Evolutionary conservation across 2,888 invertebrate genomes (phyloP).

Genomic region (Baronia brevicornis): DNA sequence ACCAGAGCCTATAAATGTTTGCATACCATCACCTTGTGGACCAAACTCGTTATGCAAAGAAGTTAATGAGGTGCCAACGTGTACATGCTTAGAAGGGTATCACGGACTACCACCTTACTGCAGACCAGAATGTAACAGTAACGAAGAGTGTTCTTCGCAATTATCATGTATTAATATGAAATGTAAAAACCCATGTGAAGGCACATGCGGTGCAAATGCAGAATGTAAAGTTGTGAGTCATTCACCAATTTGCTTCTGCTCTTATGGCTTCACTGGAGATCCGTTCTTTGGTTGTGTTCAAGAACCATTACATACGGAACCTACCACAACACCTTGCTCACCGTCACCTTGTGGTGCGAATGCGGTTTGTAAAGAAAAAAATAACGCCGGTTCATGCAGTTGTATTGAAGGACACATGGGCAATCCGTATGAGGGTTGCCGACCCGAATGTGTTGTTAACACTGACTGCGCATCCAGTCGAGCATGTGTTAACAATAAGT

Average conservation of each 20-base stretch:
- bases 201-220: slow-evolving; percentile 82
- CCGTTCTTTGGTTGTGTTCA: slow-evolving; percentile 80
- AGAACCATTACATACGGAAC: slow-evolving; percentile 43
- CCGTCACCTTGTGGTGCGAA: slow-evolving; percentile 79
- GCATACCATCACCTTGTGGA: slow-evolving; percentile 87
- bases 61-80: slow-evolving; percentile 81
- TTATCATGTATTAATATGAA: slow-evolving; percentile 85
- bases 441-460: slow-evolving; percentile 83
- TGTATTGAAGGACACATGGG: slow-evolving; percentile 84
- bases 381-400: slow-evolving; percentile 79
- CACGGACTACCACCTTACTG: slow-evolving; percentile 85
- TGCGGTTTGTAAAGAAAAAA: slow-evolving; percentile 77
- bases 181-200: slow-evolving; percentile 85
- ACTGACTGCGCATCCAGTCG: slow-evolving; percentile 82
- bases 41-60: slow-evolving; percentile 83
- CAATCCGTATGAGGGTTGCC: slow-evolving; percentile 86
- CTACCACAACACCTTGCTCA: slow-evolving; percentile 72
- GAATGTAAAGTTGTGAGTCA: slow-evolving; percentile 86
- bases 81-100: slow-evolving; percentile 82
- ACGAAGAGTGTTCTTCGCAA: slow-evolving; percentile 81
- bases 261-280: slow-evolving; percentile 82
- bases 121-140: slow-evolving; percentile 85
- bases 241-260: slow-evolving; percentile 84
- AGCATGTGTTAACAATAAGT: slow-evolving; percentile 83
- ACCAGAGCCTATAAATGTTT: slow-evolving; percentile 76